These are phyloP conservation scores for Cecidostiba fungosa DNA, from an alignment of 2,888 invertebrate species.

Conservation along the genomic window DNA sequence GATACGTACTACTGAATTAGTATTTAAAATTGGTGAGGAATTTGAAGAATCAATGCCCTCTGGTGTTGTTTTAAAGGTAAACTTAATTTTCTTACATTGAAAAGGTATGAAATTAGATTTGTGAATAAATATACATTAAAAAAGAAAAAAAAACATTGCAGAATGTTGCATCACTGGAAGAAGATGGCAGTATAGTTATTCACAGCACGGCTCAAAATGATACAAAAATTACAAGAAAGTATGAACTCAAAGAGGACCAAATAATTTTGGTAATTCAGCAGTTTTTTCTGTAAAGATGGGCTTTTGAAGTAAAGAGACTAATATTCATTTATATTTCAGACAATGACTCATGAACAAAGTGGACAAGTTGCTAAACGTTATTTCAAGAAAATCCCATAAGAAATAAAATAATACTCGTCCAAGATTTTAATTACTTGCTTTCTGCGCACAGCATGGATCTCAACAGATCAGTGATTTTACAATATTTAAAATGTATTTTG, in stretches of 20 bases:
- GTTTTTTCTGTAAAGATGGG: slow-evolving; percentile 23
- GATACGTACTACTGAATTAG: slow-evolving; percentile 82
- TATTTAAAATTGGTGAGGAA: slow-evolving; percentile 84
- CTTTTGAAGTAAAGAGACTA: not conserved
- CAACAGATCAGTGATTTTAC: slow-evolving; percentile 31
- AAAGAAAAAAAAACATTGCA: slow-evolving; percentile 69
- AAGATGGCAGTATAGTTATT: slow-evolving; percentile 80
- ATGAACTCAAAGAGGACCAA: slow-evolving; percentile 79
- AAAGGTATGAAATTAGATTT: not conserved
- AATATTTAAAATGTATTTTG: slow-evolving; percentile 48
- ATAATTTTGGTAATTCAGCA: slow-evolving; percentile 73
- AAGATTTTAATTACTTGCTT: slow-evolving; percentile 45
- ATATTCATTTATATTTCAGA: slow-evolving; percentile 80
- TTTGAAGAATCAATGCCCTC: slow-evolving; percentile 86
- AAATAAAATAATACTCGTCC: not conserved
- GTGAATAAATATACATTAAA: slow-evolving; percentile 29
- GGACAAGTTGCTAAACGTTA: slow-evolving; percentile 82
- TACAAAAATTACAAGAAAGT: slow-evolving; percentile 78
- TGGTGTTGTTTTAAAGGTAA: slow-evolving; percentile 81
- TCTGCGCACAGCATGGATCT: slow-evolving; percentile 40
- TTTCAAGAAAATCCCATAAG: slow-evolving; percentile 80
- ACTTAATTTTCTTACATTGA: not conserved
- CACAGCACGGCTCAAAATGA: slow-evolving; percentile 78
- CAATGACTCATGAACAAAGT: slow-evolving; percentile 82
- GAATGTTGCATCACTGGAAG: slow-evolving; percentile 82